A percentile compares a stretch with the other conserved stretches of the same genome.
These are phyloP conservation scores for Naso thynnoides DNA, from an alignment of 2,797 vertebrate species.

Conservation along the genomic window DNA sequence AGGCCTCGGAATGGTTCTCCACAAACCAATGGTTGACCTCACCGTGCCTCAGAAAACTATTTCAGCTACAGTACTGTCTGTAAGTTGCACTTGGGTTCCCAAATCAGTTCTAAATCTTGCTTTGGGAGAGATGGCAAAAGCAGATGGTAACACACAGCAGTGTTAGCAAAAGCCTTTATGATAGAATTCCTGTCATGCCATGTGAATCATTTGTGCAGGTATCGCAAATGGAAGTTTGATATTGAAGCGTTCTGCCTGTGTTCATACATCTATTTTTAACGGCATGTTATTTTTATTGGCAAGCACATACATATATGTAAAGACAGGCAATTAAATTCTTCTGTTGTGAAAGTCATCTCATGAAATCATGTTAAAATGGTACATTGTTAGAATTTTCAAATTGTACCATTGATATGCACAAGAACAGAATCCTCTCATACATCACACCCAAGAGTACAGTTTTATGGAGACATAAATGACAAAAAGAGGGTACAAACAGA, in stretches of 20 bases:
- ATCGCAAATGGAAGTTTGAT: neutral
- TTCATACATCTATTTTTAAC: neutral
- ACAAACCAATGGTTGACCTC: too few relatives aligned
- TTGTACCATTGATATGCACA: neutral
- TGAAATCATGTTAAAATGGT: neutral
- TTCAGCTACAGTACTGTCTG: too few relatives aligned
- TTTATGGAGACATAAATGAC: constrained; percentile 42
- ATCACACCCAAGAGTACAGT: constrained; percentile 6
- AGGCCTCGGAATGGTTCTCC: too few relatives aligned
- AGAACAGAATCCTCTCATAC: constrained; percentile 3
- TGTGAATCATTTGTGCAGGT: neutral
- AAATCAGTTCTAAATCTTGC: neutral
- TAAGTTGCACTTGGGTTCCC: neutral
- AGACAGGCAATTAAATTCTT: neutral
- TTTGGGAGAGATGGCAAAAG: neutral
- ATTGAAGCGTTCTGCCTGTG: neutral
- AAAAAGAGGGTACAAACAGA: constrained; percentile 36
- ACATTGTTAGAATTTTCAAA: constrained; percentile 3
- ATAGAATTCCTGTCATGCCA: constrained; percentile 6
- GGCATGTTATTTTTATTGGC: neutral
- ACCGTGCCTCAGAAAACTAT: too few relatives aligned
- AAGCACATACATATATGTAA: neutral
- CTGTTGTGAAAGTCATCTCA: constrained; percentile 19
- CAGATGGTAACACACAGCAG: neutral
- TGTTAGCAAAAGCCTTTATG: neutral